Evolutionary conservation across 2,888 invertebrate species (phyloP).

Genomic region (Andricus curvator): DNA sequence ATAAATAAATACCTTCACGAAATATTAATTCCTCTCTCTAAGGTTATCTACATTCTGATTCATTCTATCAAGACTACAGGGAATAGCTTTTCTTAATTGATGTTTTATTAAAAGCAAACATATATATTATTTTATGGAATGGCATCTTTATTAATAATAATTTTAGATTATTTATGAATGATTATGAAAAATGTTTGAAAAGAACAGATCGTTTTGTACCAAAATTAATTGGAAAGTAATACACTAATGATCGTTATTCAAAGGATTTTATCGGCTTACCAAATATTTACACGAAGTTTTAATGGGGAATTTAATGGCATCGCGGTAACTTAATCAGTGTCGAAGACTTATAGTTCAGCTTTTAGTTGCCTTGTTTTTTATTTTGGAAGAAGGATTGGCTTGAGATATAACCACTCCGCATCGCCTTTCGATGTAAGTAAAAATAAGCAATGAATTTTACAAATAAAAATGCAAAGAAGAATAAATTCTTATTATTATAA

Average conservation of each 20-base stretch:
- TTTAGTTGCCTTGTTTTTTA: neutral
- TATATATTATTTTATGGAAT: too few relatives aligned
- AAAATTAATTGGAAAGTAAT: neutral
- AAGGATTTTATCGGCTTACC: constrained; percentile 20
- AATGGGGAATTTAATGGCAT: constrained; percentile 27
- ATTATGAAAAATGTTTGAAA: neutral
- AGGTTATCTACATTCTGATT: neutral
- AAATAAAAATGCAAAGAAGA: neutral
- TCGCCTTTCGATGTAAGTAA: neutral
- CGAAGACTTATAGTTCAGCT: constrained; percentile 30
- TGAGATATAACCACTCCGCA: constrained; percentile 8
- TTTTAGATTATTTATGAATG: too few relatives aligned
- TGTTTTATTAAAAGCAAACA: too few relatives aligned
- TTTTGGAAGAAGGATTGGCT: neutral
- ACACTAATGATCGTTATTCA: constrained; percentile 2
- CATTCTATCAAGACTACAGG: neutral
- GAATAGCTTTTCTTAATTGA: too few relatives aligned
- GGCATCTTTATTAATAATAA: too few relatives aligned
- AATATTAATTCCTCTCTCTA: neutral
- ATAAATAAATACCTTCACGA: too few relatives aligned
- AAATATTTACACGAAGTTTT: constrained; percentile 39
- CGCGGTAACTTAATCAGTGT: constrained; percentile 29
- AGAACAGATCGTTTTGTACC: neutral
- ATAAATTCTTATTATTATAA: neutral
- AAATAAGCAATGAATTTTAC: neutral